phyloP scores from a whole-genome alignment of 1,140 invertebrate species.

The Hylaeus volcanicus region DNA sequence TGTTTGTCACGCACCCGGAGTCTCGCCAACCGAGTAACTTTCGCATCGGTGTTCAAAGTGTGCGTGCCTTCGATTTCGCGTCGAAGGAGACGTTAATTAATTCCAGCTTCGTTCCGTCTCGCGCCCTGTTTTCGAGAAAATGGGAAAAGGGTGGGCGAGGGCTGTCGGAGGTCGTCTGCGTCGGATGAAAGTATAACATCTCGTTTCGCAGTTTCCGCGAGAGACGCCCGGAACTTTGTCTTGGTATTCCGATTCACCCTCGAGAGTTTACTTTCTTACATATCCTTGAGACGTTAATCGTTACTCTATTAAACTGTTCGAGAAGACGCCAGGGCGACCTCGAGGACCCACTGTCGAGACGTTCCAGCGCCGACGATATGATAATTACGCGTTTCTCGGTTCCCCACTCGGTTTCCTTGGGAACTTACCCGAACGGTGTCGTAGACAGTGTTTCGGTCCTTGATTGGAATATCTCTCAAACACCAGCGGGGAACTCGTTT shows the following conservation, averaged over 20 bases:
- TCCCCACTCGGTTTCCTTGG: background rate
- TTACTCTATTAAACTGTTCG: conserved; percentile 41
- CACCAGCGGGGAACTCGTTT: no score
- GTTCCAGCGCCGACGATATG: conserved; percentile 2
- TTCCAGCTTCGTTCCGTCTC: conserved; percentile 36
- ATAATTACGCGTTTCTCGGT: conserved; percentile 22
- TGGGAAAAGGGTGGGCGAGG: conserved; percentile 1
- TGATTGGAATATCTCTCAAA: no score
- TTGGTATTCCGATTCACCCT: conserved; percentile 1
- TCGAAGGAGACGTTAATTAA: conserved; percentile 60
- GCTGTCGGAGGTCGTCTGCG: background rate
- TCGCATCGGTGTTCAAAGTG: conserved; percentile 13
- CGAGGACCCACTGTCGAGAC: background rate
- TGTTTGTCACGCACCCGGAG: conserved; percentile 38
- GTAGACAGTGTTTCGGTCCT: no score
- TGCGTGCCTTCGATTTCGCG: conserved; percentile 45
- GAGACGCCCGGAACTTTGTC: conserved; percentile 7
- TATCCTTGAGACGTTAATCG: conserved; percentile 35
- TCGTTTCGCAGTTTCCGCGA: conserved; percentile 6
- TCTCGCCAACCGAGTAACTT: conserved; percentile 31
- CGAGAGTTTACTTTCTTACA: conserved; percentile 36
- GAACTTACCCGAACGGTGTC: background rate
- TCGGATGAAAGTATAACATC: conserved; percentile 35
- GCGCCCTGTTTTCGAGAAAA: conserved; percentile 34
- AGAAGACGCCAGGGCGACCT: background rate